Evolutionary conservation across 1,140 invertebrate species (phyloP).

Genomic region (Hypsibius dujardini): DNA sequence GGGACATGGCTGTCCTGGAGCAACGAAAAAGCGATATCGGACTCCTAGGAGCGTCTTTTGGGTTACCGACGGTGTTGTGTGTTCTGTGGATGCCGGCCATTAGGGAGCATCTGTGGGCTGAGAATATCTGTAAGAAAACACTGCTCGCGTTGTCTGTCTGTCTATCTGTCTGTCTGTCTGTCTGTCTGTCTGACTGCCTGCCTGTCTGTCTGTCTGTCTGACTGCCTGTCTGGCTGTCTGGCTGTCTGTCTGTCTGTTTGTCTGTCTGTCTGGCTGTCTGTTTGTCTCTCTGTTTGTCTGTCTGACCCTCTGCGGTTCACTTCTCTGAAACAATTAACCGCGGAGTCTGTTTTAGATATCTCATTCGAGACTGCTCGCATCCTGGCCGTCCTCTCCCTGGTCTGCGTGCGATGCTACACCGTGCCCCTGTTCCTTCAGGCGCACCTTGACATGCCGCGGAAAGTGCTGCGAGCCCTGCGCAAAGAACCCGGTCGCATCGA

Average conservation of each 20-base stretch:
- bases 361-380: not conserved
- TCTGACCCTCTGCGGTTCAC: too few species aligned
- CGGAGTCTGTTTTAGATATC: not conserved
- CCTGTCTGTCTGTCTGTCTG: too few species aligned
- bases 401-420: not conserved
- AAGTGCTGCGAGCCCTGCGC: not conserved
- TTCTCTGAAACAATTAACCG: not conserved
- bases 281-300: too few species aligned
- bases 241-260: too few species aligned
- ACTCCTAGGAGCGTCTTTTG: not conserved
- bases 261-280: too few species aligned
- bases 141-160: too few species aligned
- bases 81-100: slow-evolving; percentile 5
- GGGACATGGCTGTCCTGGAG: not conserved
- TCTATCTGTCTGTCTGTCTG: too few species aligned
- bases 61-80: not conserved
- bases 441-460: not conserved
- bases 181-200: too few species aligned
- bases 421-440: not conserved
- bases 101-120: not conserved
- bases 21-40: not conserved
- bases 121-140: not conserved
- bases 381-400: not conserved
- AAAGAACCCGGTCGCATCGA: slow-evolving; percentile 6
- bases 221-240: too few species aligned